Evolutionary conservation across 1,140 invertebrate species (phyloP), one percentile per base, ranked within the genome.

Genomic region (Lepidurus apus): DNA sequence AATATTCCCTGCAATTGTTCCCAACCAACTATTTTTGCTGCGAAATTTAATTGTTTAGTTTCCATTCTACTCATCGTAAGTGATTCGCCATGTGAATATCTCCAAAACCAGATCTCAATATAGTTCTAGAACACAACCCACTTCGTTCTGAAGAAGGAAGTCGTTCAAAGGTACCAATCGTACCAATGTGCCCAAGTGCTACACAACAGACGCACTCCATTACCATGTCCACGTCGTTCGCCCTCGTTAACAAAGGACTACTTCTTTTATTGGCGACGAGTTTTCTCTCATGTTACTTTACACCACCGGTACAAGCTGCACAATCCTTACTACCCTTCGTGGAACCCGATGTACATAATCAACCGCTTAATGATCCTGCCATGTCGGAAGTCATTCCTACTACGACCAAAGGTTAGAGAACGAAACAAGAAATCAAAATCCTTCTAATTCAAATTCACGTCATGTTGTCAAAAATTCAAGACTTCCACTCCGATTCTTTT

Each of bases 181-280:
- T 65, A 65, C 53, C 53, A 65, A 17, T 13, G 53, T 65, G 53
- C 53, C 53, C 53, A 9, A 65, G 53, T 65, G 53, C 53, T 65
- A 65, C n/a, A 7, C 53, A 9, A 65, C 53, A 65, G 53, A 65
- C 53, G 53, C 13, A 65, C 21, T 65, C 53, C 53, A 21, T 65
- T 65, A 65, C n/a, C 17, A 65, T 65, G 53, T 21, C n/a, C 53
- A 65, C 53, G 53, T 65, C 53, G 4, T 65, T 65, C 21, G 53
- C 53, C 53, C 53, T 65, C 21, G 53, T 65, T 65, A 65, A 65
- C 53, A 65, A 65, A 65, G 53, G 53, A 21, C 53, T 65, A 65
- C 17, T 21, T 65, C 53, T 65, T 65, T 17, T 65, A 65, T 65
- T 65, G 53, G 17, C 21, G 53, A 65, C n/a, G 13, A 65, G 53